These are phyloP conservation scores for Idaea aversata DNA, from an alignment of 2,888 invertebrate species.

Conservation along the genomic window DNA sequence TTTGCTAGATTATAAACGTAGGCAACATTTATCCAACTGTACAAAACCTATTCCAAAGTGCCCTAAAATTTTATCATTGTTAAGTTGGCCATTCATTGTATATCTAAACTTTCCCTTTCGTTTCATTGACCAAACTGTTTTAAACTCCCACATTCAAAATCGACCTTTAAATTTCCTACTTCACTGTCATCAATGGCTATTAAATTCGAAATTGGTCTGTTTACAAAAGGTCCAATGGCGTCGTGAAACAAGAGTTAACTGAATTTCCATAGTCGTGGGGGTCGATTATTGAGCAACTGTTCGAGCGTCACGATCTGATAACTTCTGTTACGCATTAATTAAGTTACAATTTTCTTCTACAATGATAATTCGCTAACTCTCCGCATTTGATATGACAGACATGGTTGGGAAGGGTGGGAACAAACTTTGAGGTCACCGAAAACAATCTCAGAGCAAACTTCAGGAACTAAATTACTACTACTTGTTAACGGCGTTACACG, in stretches of 20 bases:
- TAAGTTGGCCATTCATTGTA: neutral
- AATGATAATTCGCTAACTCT: neutral
- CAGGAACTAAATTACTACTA: neutral
- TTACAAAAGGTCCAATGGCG: constrained; percentile 44
- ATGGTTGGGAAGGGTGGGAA: neutral
- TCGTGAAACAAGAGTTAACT: constrained; percentile 57
- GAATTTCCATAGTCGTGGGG: constrained; percentile 62
- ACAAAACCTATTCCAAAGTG: neutral
- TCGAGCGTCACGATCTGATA: constrained; percentile 45
- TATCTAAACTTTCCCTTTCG: neutral
- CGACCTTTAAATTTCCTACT: constrained; percentile 37
- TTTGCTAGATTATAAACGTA: neutral
- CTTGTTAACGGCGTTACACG: neutral
- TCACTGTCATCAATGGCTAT: constrained; percentile 16
- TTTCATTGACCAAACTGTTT: constrained; percentile 8
- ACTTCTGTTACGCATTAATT: constrained; percentile 43
- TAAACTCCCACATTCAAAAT: constrained; percentile 40
- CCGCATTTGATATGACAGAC: neutral
- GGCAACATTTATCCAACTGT: neutral
- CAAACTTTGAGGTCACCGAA: constrained; percentile 1
- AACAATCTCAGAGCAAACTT: neutral
- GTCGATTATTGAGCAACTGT: constrained; percentile 48
- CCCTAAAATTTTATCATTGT: constrained; percentile 1
- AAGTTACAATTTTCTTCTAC: constrained; percentile 39
- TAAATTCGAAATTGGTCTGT: constrained; percentile 51